A percentile compares a stretch with the other conserved stretches of the same genome.
Conservation (phyloP, 2,888 invertebrate species). For the Rapana venosa region DNA sequence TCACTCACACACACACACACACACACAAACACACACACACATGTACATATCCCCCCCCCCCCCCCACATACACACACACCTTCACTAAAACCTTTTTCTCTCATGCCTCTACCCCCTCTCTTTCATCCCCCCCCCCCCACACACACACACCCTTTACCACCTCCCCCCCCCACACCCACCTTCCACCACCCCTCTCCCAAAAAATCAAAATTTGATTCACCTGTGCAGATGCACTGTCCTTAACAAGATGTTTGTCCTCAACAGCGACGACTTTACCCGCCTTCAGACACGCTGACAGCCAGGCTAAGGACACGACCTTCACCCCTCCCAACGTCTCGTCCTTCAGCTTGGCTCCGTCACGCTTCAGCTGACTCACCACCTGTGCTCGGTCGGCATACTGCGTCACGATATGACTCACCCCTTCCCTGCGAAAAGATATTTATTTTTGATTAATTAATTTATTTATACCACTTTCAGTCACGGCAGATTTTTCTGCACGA, state of each 20-base stretch:
- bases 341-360: slow-evolving; percentile 34
- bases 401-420: slow-evolving; percentile 55
- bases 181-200: neutral
- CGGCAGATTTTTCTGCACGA: too few species aligned
- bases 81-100: too few species aligned
- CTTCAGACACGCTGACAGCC: slow-evolving; percentile 67
- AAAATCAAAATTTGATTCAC: neutral
- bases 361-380: slow-evolving; percentile 50
- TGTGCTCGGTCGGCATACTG: slow-evolving; percentile 54
- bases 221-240: neutral
- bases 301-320: slow-evolving; percentile 57
- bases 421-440: slow-evolving; percentile 32
- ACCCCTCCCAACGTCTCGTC: slow-evolving; percentile 9
- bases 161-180: too few species aligned
- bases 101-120: too few species aligned
- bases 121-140: too few species aligned
- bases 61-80: too few species aligned
- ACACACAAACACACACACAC: too few species aligned
- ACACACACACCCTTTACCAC: too few species aligned
- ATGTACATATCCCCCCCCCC: too few species aligned
- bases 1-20: too few species aligned
- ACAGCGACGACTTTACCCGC: slow-evolving; percentile 58
- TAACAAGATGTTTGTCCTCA: slow-evolving; percentile 51
- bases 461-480: too few species aligned
- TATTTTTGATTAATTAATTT: too few species aligned